These are phyloP conservation scores for Diarsia mendica DNA, from an alignment of 2,888 invertebrate genomes.

Conservation along the genomic window DNA sequence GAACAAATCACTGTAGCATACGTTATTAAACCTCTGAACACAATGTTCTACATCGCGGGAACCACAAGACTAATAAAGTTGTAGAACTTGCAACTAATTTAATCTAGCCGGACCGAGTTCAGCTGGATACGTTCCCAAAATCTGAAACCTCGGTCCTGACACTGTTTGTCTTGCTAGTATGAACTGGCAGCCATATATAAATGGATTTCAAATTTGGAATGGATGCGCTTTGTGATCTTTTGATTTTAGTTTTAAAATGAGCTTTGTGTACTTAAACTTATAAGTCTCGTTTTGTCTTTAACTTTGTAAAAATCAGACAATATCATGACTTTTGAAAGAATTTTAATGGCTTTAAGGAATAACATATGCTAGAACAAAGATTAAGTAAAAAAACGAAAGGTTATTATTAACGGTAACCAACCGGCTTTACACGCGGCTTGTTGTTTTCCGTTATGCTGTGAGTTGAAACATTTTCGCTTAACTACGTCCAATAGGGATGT, in stretches of 20 bases:
- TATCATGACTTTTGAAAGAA: no score
- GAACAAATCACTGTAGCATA: not conserved
- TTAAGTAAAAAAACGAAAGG: no score
- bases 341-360: no score
- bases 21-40: slow-evolving; percentile 19
- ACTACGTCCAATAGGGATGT: no score
- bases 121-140: slow-evolving; percentile 30
- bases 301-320: not conserved
- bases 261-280: not conserved
- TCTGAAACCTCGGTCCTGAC: slow-evolving; percentile 5
- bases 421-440: no score
- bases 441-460: no score
- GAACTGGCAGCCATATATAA: slow-evolving; percentile 8
- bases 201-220: not conserved
- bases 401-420: no score
- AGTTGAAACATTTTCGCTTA: no score
- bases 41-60: slow-evolving; percentile 1
- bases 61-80: slow-evolving; percentile 43
- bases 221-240: not conserved
- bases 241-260: not conserved
- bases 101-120: slow-evolving; percentile 47
- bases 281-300: not conserved
- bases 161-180: slow-evolving; percentile 25
- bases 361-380: no score
- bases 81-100: slow-evolving; percentile 50